Evolutionary conservation across 2,797 vertebrate genomes (phyloP), one percentile per base, ranked within the genome.

Genomic region (Selene dorsalis): DNA sequence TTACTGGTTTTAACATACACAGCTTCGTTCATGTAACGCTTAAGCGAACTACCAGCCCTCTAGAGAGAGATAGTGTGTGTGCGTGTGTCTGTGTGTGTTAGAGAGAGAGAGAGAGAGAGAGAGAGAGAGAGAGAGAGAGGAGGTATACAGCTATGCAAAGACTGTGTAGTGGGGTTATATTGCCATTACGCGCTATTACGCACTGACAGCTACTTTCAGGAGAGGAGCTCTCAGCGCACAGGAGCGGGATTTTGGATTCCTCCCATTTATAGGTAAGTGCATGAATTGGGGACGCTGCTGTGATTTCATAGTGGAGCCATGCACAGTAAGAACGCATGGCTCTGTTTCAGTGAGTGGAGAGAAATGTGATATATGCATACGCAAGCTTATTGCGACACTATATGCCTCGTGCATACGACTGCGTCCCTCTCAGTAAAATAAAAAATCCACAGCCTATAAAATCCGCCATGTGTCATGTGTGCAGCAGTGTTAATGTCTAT

Each of bases 11-110:
- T 69, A 73, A 84, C 80, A 68, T 79, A 68, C 71, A 69, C 86
- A 80, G 75, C 78, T 84, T 60, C 71, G 85, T 92, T 95, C 94
- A 93, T 87, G 95, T 95, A 94, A 95, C 72, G 48, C 85, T 77
- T 86, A 69, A 88, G 86, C 90, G 90, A 94, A 91, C 77, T 52
- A 79, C 75, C 84, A 83, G 76, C 59, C 35, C 63, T 77, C 50
- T 47, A 57, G 66, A 59, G 79, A 71, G 72, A 65, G 32, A 35
- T 18, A 38, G 11, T 22, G 59, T 14, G 38, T 59, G 61, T 17
- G 39, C 56, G 62, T 35, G 59, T 35, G 26, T 45, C 7, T 18
- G 53, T 18, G 38, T 63, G 65, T 20, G 45, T 60, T 32, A 9
- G 65, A 30, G 69, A 41, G 64, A 24, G 75, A 12, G 69, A 30